A percentile compares a stretch with the other conserved stretches of the same genome.
Conservation (phyloP, 2,113 vertebrate genomes). For the Peromyscus californicus region DNA sequence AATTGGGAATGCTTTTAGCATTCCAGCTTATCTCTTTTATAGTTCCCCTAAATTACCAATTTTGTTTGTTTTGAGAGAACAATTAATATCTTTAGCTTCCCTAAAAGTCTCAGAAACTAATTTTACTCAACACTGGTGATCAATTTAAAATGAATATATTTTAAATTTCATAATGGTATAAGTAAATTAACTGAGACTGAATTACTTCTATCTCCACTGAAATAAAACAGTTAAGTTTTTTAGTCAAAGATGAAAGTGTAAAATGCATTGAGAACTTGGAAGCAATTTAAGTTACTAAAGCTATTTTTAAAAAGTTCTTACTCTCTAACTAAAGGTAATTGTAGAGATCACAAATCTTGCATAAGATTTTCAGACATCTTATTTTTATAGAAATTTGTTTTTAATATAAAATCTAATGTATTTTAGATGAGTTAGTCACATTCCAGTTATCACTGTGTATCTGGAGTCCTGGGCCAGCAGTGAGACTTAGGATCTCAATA, state of each 20-base stretch:
- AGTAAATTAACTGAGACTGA: background rate
- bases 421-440: background rate
- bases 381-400: background rate
- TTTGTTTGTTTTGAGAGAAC: background rate
- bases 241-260: background rate
- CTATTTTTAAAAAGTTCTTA: background rate
- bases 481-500: background rate
- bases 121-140: background rate
- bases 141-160: background rate
- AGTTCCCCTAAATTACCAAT: background rate
- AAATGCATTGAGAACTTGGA: background rate
- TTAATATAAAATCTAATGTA: background rate
- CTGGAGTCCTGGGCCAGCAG: background rate
- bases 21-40: background rate
- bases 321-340: background rate
- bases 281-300: background rate
- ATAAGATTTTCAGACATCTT: background rate
- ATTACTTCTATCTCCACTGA: background rate
- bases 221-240: slow-evolving; percentile 5
- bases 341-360: background rate
- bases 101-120: background rate
- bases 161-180: background rate
- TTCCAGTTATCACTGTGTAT: background rate
- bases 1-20: background rate
- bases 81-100: background rate